Conservation (phyloP, 2,888 invertebrate genomes). For the Malachius bipustulatus region DNA sequence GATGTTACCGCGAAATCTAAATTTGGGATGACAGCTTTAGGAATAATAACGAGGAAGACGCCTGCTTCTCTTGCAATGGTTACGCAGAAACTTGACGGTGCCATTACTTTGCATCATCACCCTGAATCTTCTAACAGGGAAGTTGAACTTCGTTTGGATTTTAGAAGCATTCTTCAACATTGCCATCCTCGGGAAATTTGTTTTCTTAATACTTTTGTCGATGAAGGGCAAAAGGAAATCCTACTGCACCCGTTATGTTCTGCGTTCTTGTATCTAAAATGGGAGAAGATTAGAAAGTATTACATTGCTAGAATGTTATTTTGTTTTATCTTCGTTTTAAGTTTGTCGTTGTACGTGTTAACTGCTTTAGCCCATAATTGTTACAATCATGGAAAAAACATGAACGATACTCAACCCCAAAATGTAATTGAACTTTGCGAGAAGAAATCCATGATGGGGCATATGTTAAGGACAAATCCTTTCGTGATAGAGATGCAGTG, state of each 20-base stretch:
- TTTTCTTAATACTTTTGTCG: conserved; percentile 75
- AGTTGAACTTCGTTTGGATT: conserved; percentile 70
- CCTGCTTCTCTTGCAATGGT: conserved; percentile 76
- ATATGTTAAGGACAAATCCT: conserved; percentile 62
- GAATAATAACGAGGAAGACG: conserved; percentile 75
- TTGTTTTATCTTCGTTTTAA: conserved; percentile 67
- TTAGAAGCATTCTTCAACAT: conserved; percentile 69
- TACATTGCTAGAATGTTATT: conserved; percentile 69
- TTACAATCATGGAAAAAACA: conserved; percentile 68
- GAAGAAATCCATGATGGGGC: conserved; percentile 65
- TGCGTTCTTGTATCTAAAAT: conserved; percentile 76
- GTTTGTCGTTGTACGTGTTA: conserved; percentile 69
- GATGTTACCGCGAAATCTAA: conserved; percentile 82
- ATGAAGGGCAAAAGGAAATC: conserved; percentile 80
- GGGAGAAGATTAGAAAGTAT: conserved; percentile 83
- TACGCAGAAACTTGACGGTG: conserved; percentile 68
- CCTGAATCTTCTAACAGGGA: conserved; percentile 67
- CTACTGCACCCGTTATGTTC: conserved; percentile 78
- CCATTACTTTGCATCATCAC: conserved; percentile 65
- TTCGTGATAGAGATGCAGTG: conserved; percentile 71
- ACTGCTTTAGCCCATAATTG: conserved; percentile 76
- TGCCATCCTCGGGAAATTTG: conserved; percentile 76
- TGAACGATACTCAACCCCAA: conserved; percentile 50
- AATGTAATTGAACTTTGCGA: conserved; percentile 65
- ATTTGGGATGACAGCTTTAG: conserved; percentile 75